Percentiles rank a stretch among this genome's conserved stretches.
Conservation (phyloP, 2,113 vertebrate species). For the Serinus canaria region DNA sequence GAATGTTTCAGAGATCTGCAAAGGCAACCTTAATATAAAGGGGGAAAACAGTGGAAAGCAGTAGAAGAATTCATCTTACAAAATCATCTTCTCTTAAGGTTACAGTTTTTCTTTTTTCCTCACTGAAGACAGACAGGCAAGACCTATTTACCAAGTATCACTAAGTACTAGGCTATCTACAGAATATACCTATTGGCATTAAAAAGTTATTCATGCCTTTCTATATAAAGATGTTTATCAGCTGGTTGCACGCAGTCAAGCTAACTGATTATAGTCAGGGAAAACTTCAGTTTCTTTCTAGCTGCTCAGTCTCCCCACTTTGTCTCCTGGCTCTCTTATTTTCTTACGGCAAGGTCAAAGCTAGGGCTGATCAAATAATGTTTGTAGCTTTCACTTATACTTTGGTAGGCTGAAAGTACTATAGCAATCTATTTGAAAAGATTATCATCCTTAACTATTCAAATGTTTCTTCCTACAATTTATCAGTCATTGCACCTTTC, state of each 20-base stretch:
- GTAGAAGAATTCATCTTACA: neutral
- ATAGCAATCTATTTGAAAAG: neutral
- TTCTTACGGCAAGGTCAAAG: neutral
- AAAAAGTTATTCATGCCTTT: neutral
- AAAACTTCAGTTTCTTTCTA: neutral
- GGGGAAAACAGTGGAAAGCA: neutral
- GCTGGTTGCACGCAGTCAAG: neutral
- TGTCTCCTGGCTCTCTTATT: neutral
- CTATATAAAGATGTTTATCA: neutral
- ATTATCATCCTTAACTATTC: neutral
- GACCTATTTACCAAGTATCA: neutral
- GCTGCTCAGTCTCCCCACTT: neutral
- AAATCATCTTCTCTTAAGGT: neutral
- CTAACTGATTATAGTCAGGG: neutral
- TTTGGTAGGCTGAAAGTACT: neutral
- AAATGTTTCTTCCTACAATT: neutral
- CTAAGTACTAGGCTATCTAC: neutral
- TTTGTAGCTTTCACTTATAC: neutral
- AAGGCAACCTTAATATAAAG: neutral
- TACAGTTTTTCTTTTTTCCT: neutral
- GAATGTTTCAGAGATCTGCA: neutral
- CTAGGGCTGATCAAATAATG: neutral
- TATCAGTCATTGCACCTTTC: neutral
- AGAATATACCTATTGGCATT: neutral
- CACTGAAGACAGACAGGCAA: neutral